Conservation (phyloP, 2,888 invertebrate species). For the Cataglyphis livida region DNA sequence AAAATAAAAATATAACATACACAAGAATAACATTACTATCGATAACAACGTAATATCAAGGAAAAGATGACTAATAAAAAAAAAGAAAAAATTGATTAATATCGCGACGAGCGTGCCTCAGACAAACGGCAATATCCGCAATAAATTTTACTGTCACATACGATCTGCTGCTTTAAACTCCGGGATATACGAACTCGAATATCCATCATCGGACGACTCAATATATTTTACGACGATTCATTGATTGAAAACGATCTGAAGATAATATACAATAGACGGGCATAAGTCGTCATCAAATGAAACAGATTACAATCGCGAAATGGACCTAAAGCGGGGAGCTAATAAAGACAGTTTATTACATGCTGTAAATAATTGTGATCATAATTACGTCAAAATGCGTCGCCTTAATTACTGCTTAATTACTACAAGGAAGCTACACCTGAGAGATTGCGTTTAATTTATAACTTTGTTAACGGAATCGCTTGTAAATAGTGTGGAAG, state of each 20-base stretch:
- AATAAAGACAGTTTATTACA: slow-evolving; percentile 19
- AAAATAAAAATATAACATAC: neutral
- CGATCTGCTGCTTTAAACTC: slow-evolving; percentile 33
- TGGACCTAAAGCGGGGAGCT: neutral
- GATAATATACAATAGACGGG: slow-evolving; percentile 19
- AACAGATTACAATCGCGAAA: slow-evolving; percentile 23
- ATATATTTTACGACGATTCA: slow-evolving; percentile 38
- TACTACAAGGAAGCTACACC: neutral
- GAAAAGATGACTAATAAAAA: neutral
- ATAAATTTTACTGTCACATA: slow-evolving; percentile 37
- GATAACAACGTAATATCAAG: neutral
- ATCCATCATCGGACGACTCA: slow-evolving; percentile 36
- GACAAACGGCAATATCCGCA: slow-evolving; percentile 20
- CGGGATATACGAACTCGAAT: slow-evolving; percentile 14
- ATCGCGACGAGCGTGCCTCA: neutral
- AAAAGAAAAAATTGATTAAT: slow-evolving; percentile 32
- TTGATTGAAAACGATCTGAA: slow-evolving; percentile 38
- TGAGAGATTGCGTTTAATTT: slow-evolving; percentile 1
- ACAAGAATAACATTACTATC: neutral
- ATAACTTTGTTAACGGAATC: slow-evolving; percentile 7
- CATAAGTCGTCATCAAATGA: neutral
- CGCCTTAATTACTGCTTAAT: slow-evolving; percentile 17
- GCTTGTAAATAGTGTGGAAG: neutral
- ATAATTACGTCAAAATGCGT: neutral
- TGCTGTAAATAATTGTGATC: slow-evolving; percentile 20